Conservation (phyloP, 2,888 invertebrate species). For the Drosophila setosimentum region DNA sequence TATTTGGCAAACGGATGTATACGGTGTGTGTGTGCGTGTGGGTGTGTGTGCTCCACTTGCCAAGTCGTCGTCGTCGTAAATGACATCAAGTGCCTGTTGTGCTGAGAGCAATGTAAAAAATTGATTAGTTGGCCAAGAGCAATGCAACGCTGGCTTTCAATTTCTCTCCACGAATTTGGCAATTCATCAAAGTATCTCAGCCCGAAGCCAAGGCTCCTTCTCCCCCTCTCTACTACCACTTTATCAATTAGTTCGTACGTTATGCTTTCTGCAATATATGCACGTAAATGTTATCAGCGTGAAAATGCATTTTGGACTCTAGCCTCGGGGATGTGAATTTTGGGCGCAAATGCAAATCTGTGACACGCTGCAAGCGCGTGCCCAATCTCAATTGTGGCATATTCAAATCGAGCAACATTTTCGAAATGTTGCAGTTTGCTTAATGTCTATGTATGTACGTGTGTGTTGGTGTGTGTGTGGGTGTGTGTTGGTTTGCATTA, state of each 20-base stretch:
- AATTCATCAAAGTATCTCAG: slow-evolving; percentile 5
- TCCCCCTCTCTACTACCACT: not conserved
- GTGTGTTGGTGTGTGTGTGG: not conserved
- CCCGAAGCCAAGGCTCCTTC: not conserved
- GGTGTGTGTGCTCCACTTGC: slow-evolving; percentile 27
- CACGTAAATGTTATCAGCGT: slow-evolving; percentile 41
- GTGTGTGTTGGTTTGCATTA: slow-evolving; percentile 20
- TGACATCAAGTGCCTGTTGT: slow-evolving; percentile 15
- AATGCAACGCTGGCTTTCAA: slow-evolving; percentile 28
- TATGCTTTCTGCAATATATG: slow-evolving; percentile 2
- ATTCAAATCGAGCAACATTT: slow-evolving; percentile 61
- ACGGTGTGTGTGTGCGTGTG: not conserved
- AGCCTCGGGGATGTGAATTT: slow-evolving; percentile 8
- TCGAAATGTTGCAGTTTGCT: slow-evolving; percentile 42
- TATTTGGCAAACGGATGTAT: slow-evolving; percentile 67
- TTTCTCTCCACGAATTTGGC: slow-evolving; percentile 6
- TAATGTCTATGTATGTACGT: slow-evolving; percentile 3
- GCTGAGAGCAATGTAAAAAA: slow-evolving; percentile 48
- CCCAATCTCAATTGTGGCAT: slow-evolving; percentile 67
- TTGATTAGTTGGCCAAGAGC: slow-evolving; percentile 48
- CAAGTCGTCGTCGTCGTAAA: slow-evolving; percentile 20
- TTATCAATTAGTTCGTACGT: slow-evolving; percentile 46
- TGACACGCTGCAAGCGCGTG: slow-evolving; percentile 49
- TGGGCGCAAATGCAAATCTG: slow-evolving; percentile 57
- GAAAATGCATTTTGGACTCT: slow-evolving; percentile 38